A percentile compares a stretch with the other conserved stretches of the same genome.
phyloP scores from a whole-genome alignment of 2,888 invertebrate species.

The Microctonus brassicae region DNA sequence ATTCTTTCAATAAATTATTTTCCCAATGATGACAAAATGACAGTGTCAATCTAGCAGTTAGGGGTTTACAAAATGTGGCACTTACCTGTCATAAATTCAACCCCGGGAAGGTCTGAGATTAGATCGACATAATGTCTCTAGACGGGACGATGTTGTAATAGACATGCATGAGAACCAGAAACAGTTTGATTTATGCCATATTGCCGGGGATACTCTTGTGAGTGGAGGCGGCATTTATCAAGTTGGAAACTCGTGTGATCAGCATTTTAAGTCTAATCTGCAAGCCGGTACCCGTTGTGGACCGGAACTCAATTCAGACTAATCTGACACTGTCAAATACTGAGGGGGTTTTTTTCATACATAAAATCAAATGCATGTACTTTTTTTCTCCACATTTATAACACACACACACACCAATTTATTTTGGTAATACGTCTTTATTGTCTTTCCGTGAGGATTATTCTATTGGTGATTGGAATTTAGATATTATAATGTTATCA shows the following conservation, averaged over 20 bases:
- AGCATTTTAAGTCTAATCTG: conserved; percentile 84
- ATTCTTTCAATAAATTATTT: not conserved
- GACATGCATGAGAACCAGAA: conserved; percentile 83
- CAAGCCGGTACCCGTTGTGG: conserved; percentile 72
- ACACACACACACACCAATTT: not conserved
- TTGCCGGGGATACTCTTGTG: conserved; percentile 72
- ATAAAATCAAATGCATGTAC: conserved; percentile 1
- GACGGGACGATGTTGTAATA: conserved; percentile 77
- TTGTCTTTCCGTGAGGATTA: conserved; percentile 9
- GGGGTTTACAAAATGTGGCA: conserved; percentile 77
- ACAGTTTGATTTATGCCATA: conserved; percentile 71
- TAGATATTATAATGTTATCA: conserved; percentile 8
- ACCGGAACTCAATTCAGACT: conserved; percentile 89
- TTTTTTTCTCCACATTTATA: not conserved
- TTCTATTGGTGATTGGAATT: conserved; percentile 19
- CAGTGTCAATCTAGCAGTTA: conserved; percentile 84
- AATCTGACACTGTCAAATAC: conserved; percentile 79
- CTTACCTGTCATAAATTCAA: conserved; percentile 70
- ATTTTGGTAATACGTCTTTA: conserved; percentile 12
- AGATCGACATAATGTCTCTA: conserved; percentile 77
- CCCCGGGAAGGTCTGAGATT: conserved; percentile 89
- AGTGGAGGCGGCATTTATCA: conserved; percentile 70
- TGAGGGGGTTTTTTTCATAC: conserved; percentile 56
- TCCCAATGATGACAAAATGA: conserved; percentile 70
- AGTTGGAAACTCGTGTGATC: conserved; percentile 81